Evolutionary conservation across 2,888 invertebrate genomes (phyloP), one percentile per base, ranked within the genome.

Genomic region (Subacronicta megacephala): DNA sequence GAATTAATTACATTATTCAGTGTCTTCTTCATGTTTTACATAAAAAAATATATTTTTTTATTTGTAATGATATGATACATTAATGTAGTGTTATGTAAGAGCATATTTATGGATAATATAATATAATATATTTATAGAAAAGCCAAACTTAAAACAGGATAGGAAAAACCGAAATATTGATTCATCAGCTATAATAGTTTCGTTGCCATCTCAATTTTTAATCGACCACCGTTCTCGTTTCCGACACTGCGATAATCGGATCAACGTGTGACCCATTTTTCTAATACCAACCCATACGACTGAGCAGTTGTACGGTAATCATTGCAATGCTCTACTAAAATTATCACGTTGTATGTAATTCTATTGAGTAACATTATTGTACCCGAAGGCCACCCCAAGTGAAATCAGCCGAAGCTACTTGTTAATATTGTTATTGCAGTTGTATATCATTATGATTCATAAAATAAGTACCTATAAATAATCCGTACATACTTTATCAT

Each of bases 341-440:
- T 49, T 46, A 57, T 62, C 37, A 37, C 67, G 29, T 56, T 46
- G 47, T 51, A 54, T 37, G 41, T 53, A 49, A 61, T 57, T 55
- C 35, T 18, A 46, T 62, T 64, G 45, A 23, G 26, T 20, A 57
- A 56, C 68, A 53, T 57, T 50, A 61, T 40, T 31, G 7, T 47
- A 44, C 56, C 37, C 44, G 73, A 70, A 70, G 68, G 69, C 59
- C 70, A 49, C 53, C 53, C 40, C 68, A 56, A 72, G 68, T 49
- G 55, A 56, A 61, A 49, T 38, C 37, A 17, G 53, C 53, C 46
- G 38, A 47, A 49, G 33, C 50, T 50, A 45, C 59, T 70, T 60
- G 71, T 62, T 62, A 65, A 65, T 73, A 66, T 56, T 70, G 44
- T 58, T 74, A 74, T 66, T 66, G 42, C 66, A 62, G 36, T 47